A percentile compares a stretch with the other conserved stretches of the same genome.
Evolutionary conservation across 2,113 vertebrate genomes (phyloP).

Genomic region (Carassius carassius): DNA sequence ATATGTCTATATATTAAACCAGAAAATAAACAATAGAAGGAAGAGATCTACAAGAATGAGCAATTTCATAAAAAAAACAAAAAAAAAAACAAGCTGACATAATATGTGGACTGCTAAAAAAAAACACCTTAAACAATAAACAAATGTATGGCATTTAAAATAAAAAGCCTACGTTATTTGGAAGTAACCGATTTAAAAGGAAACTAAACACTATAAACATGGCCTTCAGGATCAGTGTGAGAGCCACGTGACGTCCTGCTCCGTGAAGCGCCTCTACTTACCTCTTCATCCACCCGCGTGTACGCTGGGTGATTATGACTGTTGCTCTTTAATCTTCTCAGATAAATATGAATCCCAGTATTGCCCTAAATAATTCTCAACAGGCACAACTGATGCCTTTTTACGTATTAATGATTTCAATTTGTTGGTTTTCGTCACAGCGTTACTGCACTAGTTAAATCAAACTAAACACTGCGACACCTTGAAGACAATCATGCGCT

Average conservation of each 20-base stretch:
- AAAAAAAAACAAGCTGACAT: neutral
- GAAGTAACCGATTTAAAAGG: neutral
- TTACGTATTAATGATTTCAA: neutral
- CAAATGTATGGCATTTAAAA: slow-evolving; percentile 3
- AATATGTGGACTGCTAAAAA: neutral
- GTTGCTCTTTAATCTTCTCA: slow-evolving; percentile 38
- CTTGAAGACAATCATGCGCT: neutral
- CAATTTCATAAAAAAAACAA: neutral
- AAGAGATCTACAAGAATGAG: neutral
- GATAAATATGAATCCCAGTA: slow-evolving; percentile 11
- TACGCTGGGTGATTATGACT: slow-evolving; percentile 30
- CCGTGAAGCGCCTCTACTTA: neutral
- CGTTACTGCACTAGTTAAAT: neutral
- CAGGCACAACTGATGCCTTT: neutral
- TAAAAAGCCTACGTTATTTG: neutral
- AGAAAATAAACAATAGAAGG: neutral
- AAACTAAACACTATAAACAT: neutral
- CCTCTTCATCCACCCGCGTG: neutral
- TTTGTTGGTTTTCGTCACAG: neutral
- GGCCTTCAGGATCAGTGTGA: neutral
- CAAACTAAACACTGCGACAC: neutral
- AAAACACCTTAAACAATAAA: neutral
- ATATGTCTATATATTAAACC: neutral
- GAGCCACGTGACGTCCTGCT: neutral
- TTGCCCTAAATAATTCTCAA: slow-evolving; percentile 44